phyloP scores from a whole-genome alignment of 2,113 vertebrate species.

The Kryptolebias marmoratus region DNA sequence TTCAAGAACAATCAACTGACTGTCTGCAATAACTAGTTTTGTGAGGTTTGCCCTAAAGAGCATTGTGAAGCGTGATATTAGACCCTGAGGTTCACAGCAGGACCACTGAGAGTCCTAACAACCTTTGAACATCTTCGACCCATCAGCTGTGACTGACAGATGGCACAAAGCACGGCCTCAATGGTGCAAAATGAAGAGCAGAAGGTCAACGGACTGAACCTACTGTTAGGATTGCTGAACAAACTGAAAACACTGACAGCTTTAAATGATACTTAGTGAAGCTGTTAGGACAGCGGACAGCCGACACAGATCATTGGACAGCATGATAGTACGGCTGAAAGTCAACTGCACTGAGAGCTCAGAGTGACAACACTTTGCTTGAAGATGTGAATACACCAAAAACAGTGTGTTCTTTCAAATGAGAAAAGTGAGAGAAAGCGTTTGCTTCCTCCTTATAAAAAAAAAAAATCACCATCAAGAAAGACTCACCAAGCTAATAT shows the following conservation, averaged over 20 bases:
- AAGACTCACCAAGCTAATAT: no score
- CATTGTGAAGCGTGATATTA: slow-evolving; percentile 65
- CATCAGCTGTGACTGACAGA: slow-evolving; percentile 54
- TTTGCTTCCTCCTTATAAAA: no score
- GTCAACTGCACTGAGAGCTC: background rate
- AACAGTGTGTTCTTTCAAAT: background rate
- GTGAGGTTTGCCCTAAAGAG: slow-evolving; percentile 9
- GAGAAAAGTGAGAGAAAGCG: no score
- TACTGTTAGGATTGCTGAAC: slow-evolving; percentile 23
- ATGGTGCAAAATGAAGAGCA: slow-evolving; percentile 8
- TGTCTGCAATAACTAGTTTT: background rate
- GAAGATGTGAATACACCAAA: background rate
- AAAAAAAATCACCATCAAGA: no score
- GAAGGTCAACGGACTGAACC: slow-evolving; percentile 9
- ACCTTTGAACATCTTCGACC: slow-evolving; percentile 36
- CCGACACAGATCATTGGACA: slow-evolving; percentile 4
- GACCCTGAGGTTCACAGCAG: slow-evolving; percentile 44
- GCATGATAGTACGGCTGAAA: background rate
- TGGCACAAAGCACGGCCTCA: slow-evolving; percentile 34
- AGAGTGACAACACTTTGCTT: background rate
- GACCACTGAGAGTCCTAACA: slow-evolving; percentile 33
- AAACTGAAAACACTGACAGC: slow-evolving; percentile 8
- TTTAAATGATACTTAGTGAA: slow-evolving; percentile 9
- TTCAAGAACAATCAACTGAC: background rate
- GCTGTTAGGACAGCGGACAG: background rate